Conservation (phyloP, 2,888 invertebrate species). For the Lycia hirtaria region DNA sequence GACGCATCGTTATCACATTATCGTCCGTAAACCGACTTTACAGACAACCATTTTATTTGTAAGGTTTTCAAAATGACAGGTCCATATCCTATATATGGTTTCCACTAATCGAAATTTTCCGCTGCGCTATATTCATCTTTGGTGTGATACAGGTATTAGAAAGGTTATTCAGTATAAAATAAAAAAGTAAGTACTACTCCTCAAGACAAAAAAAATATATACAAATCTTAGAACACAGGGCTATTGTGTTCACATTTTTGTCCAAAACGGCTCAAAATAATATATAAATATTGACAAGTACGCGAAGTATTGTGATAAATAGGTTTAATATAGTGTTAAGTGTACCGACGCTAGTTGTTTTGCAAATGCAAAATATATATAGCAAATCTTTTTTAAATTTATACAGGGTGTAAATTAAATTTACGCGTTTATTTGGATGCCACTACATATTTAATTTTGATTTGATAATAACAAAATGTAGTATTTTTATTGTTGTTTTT, state of each 20-base stretch:
- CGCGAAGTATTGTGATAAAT: slow-evolving; percentile 64
- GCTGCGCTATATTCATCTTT: too few species aligned
- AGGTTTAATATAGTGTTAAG: slow-evolving; percentile 45
- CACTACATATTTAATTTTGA: not conserved
- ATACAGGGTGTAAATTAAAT: not conserved
- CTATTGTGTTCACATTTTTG: slow-evolving; percentile 64
- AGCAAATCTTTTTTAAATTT: slow-evolving; percentile 15
- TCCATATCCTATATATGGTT: too few species aligned
- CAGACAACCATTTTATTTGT: too few species aligned
- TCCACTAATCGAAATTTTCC: too few species aligned
- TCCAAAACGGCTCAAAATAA: slow-evolving; percentile 61
- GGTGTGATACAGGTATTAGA: too few species aligned
- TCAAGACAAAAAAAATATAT: slow-evolving; percentile 16
- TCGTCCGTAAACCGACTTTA: too few species aligned
- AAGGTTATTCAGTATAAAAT: too few species aligned
- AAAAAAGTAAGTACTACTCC: not conserved
- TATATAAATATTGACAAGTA: slow-evolving; percentile 49
- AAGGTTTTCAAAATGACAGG: too few species aligned
- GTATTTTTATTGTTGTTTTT: too few species aligned
- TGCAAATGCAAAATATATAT: slow-evolving; percentile 31
- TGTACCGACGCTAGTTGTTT: slow-evolving; percentile 39
- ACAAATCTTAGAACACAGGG: slow-evolving; percentile 58
- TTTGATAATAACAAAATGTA: too few species aligned
- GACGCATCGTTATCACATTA: too few species aligned
- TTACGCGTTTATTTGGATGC: not conserved